Conservation (phyloP, 2,888 invertebrate species). For the Opisthograptis luteolata region DNA sequence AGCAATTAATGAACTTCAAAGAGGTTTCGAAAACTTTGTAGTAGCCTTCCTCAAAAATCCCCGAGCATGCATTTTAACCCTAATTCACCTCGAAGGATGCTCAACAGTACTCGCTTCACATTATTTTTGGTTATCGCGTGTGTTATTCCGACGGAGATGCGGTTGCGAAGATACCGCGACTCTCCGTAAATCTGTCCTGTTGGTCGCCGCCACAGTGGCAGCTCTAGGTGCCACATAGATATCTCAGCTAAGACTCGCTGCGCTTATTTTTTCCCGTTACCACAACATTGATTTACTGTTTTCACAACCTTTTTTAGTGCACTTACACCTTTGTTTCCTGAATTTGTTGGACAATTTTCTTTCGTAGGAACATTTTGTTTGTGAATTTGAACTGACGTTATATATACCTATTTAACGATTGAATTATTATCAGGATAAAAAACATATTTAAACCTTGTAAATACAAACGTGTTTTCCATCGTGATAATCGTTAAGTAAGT, state of each 20-base stretch:
- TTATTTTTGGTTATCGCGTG: slow-evolving; percentile 45
- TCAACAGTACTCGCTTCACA: slow-evolving; percentile 16
- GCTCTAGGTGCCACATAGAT: slow-evolving; percentile 47
- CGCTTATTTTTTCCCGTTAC: slow-evolving; percentile 50
- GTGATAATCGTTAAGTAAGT: too few species aligned
- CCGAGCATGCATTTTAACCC: too few species aligned
- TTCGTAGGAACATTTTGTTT: too few species aligned
- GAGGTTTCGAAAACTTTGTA: too few species aligned
- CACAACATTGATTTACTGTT: slow-evolving; percentile 59
- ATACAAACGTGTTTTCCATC: too few species aligned
- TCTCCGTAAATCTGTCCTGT: slow-evolving; percentile 68
- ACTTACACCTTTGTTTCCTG: background rate
- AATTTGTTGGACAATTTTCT: too few species aligned
- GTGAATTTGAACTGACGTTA: too few species aligned
- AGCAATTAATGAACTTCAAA: too few species aligned
- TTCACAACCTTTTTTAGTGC: slow-evolving; percentile 20
- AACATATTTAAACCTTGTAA: too few species aligned
- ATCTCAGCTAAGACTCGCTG: slow-evolving; percentile 38
- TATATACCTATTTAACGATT: too few species aligned
- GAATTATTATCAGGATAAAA: too few species aligned
- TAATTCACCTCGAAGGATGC: slow-evolving; percentile 8
- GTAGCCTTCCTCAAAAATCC: too few species aligned
- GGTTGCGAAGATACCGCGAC: slow-evolving; percentile 51
- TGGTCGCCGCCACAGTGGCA: slow-evolving; percentile 34
- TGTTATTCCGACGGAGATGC: slow-evolving; percentile 48